A percentile compares a stretch with the other conserved stretches of the same genome.
Conservation (phyloP, 2,888 invertebrate genomes). For the Chrysomela aeneicollis region DNA sequence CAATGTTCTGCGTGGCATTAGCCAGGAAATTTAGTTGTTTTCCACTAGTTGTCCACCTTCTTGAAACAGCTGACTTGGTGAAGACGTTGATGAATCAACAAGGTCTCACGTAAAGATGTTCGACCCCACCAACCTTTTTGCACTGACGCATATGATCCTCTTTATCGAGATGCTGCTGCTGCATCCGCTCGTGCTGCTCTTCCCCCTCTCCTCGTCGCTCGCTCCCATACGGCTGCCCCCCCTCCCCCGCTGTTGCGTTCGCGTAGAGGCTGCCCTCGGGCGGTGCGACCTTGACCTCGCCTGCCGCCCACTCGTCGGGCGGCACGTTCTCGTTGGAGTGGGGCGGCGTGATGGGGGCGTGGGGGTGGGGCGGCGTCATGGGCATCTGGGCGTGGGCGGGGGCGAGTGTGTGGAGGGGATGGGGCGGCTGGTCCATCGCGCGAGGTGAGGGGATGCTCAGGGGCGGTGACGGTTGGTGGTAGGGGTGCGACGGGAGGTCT, state of each 20-base stretch:
- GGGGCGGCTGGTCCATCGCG: conserved; percentile 42
- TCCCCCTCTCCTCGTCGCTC: too few species aligned
- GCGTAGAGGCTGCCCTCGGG: conserved; percentile 8
- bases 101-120: too few species aligned
- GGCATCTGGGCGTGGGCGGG: conserved; percentile 33
- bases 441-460: conserved; percentile 40
- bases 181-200: conserved; percentile 21
- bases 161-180: conserved; percentile 34
- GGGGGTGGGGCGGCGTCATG: conserved; percentile 38
- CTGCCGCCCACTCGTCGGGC: conserved; percentile 35
- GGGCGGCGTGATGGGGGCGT: conserved; percentile 41
- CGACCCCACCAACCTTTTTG: not conserved
- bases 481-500: conserved; percentile 34
- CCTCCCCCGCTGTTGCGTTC: conserved; percentile 12
- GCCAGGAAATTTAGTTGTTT: too few species aligned
- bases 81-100: too few species aligned
- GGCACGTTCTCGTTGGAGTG: conserved; percentile 49
- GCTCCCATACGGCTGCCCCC: conserved; percentile 5
- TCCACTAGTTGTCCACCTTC: too few species aligned
- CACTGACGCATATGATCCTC: conserved; percentile 27
- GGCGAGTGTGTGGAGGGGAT: conserved; percentile 34
- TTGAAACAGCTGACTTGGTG: too few species aligned
- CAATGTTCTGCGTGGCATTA: too few species aligned
- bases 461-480: conserved; percentile 37
- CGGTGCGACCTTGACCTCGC: conserved; percentile 17